These are phyloP conservation scores for Plagodis pulveraria DNA, from an alignment of 2,888 invertebrate species.

Conservation along the genomic window DNA sequence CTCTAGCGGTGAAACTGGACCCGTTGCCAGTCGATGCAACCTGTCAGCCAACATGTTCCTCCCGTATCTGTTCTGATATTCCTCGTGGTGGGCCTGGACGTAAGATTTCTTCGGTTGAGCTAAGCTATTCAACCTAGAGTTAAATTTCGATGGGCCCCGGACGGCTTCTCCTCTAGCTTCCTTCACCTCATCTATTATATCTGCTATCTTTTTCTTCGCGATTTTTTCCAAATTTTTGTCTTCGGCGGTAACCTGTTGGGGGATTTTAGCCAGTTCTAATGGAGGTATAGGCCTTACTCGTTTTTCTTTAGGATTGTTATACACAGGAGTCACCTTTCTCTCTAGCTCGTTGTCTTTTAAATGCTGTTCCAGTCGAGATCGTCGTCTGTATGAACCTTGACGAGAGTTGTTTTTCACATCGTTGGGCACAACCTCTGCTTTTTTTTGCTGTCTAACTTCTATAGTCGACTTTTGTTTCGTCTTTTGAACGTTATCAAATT, in stretches of 20 bases:
- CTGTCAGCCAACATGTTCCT: conserved; percentile 55
- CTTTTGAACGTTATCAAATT: conserved; percentile 70
- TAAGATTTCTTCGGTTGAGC: conserved; percentile 73
- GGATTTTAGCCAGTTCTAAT: conserved; percentile 23
- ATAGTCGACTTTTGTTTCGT: conserved; percentile 49
- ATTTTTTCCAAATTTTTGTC: conserved; percentile 47
- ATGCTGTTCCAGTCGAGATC: conserved; percentile 52
- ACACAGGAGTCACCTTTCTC: conserved; percentile 27
- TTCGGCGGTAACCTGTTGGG: conserved; percentile 38
- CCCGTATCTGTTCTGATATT: conserved; percentile 59
- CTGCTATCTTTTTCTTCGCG: conserved; percentile 56
- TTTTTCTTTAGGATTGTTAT: conserved; percentile 34
- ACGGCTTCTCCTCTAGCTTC: conserved; percentile 79
- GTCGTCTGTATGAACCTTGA: conserved; percentile 45
- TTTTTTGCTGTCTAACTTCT: conserved; percentile 51
- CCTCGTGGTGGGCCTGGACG: conserved; percentile 65
- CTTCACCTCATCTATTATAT: conserved; percentile 72
- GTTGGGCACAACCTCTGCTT: conserved; percentile 41
- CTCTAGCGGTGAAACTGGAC: conserved; percentile 29
- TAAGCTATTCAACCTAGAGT: conserved; percentile 64
- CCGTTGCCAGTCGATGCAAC: conserved; percentile 49
- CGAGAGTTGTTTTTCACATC: conserved; percentile 46
- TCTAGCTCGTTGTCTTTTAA: conserved; percentile 42
- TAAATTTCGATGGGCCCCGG: conserved; percentile 64
- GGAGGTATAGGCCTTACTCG: conserved; percentile 35